Evolutionary conservation across 2,888 invertebrate species (phyloP), one percentile per base, ranked within the genome.

Genomic region (Tanytarsus gracilentus): DNA sequence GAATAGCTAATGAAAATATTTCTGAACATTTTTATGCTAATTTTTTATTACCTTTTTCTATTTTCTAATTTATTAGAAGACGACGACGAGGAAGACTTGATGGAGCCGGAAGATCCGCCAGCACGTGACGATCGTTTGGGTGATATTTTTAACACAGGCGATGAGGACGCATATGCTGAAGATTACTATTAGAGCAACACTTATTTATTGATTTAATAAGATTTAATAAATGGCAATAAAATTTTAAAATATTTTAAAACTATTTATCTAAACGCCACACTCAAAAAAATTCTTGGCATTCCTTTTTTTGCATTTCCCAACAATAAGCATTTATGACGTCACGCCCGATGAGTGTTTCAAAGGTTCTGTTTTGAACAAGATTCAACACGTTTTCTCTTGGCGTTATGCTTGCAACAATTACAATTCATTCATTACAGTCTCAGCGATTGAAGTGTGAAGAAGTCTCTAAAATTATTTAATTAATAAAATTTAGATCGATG

Each of bases 111-210:
- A 18, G 21, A 16, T 1, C 44, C 18, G 5, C 23, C 18, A 18
- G 66, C 67, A 1, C 78, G 80, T 66, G 68, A 79, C 62, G 69
- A 69, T 39, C 80, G 81, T 0, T 69, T 82, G 1, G 78, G 79
- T 11, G 78, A 79, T 61, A 78, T 82, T 76, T 67, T 82, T 30
- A 83, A 83, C 65, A 78, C 80, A 61, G 77, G 78, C n/a, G 81
- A 80, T 16, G 80, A 81, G 18, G 82, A 83, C 26, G 80, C 83
- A 59, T 83, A 82, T 63, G 85, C 86, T 61, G 86, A 87, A 63
- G 85, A 86, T 61, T 80, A 79, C 68, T 78, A 75, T 40, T 55
- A 55, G 11, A n/a, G n/a, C n/a, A n/a, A n/a, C n/a, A n/a, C n/a
- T n/a, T n/a, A n/a, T n/a, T n/a, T n/a, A n/a, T n/a, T n/a, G n/a